phyloP scores from a whole-genome alignment of 2,888 invertebrate species.

The Papilio protenor region DNA sequence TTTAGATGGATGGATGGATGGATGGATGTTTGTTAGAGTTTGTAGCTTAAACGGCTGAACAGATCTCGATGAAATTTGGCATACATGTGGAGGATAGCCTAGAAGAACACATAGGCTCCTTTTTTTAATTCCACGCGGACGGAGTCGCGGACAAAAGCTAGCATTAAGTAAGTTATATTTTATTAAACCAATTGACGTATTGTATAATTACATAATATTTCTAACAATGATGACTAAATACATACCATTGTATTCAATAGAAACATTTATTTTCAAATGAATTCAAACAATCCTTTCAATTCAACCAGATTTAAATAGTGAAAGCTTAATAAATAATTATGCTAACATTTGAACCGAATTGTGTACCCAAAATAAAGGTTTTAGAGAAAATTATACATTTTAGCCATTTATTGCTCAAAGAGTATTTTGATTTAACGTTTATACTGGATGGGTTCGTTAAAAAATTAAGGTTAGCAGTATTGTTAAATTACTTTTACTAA shows the following conservation, averaged over 20 bases:
- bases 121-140: too few species aligned
- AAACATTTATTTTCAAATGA: conserved; percentile 7
- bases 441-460: neutral
- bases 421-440: neutral
- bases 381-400: neutral
- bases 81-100: too few species aligned
- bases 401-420: neutral
- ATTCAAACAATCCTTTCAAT: neutral
- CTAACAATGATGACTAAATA: neutral
- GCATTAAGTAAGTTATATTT: too few species aligned
- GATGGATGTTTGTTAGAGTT: too few species aligned
- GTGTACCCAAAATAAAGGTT: neutral
- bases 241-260: neutral
- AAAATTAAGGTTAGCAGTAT: neutral
- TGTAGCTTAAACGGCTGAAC: too few species aligned
- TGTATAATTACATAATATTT: too few species aligned
- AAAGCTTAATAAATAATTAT: neutral
- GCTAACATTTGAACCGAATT: conserved; percentile 4
- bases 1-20: too few species aligned
- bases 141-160: too few species aligned
- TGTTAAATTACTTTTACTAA: neutral
- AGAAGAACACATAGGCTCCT: too few species aligned
- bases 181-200: too few species aligned
- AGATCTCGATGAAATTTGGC: too few species aligned
- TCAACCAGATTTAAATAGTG: conserved; percentile 13